Evolutionary conservation across 2,888 invertebrate species (phyloP).

Genomic region (Rhamphomyia laevipes): DNA sequence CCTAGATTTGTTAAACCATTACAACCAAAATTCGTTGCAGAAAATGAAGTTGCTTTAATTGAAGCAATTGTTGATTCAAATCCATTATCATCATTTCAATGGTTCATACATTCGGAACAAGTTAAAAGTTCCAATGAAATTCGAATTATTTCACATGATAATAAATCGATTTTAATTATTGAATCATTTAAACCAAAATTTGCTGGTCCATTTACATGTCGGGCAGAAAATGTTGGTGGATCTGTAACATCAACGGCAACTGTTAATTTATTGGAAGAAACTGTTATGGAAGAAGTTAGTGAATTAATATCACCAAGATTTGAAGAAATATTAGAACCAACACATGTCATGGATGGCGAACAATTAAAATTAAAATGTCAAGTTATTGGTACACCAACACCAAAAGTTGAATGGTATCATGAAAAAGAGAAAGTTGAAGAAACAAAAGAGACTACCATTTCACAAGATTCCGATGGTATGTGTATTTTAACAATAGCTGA

Average conservation of each 20-base stretch:
- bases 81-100: conserved; percentile 74
- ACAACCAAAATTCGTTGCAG: conserved; percentile 53
- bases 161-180: conserved; percentile 68
- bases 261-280: conserved; percentile 46
- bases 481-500: conserved; percentile 73
- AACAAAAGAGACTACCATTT: conserved; percentile 63
- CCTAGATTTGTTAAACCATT: conserved; percentile 64
- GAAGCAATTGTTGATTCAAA: conserved; percentile 65
- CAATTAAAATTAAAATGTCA: conserved; percentile 61
- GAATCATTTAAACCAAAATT: conserved; percentile 57
- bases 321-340: conserved; percentile 55
- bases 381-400: conserved; percentile 65
- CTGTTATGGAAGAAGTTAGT: conserved; percentile 42
- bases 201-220: conserved; percentile 69
- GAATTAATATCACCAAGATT: conserved; percentile 66
- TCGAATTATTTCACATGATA: conserved; percentile 59
- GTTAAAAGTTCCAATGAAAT: conserved; percentile 57
- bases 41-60: conserved; percentile 66
- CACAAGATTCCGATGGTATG: conserved; percentile 64
- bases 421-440: conserved; percentile 57
- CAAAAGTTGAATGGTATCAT: conserved; percentile 70
- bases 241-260: conserved; percentile 78
- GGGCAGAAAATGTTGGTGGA: conserved; percentile 82
- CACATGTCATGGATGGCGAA: conserved; percentile 83
- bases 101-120: conserved; percentile 68